A percentile compares a stretch with the other conserved stretches of the same genome.
phyloP scores from a whole-genome alignment of 23 tunicate genomes.

The Ciona savignyi region DNA sequence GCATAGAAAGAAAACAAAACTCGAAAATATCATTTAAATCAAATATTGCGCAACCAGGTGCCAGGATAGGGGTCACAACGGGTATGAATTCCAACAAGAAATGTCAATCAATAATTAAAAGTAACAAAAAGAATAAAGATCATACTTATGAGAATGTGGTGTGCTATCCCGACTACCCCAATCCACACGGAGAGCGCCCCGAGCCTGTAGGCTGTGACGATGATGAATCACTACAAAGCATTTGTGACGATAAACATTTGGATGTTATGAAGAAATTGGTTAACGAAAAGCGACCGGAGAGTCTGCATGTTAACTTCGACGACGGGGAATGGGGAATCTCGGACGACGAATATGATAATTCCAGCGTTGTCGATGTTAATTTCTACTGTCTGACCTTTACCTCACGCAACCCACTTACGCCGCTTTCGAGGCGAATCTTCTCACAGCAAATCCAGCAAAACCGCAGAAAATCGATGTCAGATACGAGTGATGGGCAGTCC shows the following conservation, averaged over 20 bases:
- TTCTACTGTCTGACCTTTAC: slow-evolving; percentile 73
- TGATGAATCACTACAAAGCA: neutral
- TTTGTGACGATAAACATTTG: neutral
- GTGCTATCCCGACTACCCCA: neutral
- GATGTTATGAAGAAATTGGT: neutral
- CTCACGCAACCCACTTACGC: slow-evolving; percentile 61
- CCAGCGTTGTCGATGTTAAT: slow-evolving; percentile 40
- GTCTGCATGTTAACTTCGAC: slow-evolving; percentile 61
- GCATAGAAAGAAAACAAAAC: neutral
- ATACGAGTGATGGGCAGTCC: neutral
- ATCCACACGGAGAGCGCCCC: slow-evolving; percentile 11
- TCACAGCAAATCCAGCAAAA: slow-evolving; percentile 26
- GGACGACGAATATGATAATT: slow-evolving; percentile 12
- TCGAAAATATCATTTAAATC: neutral
- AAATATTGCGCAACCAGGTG: neutral
- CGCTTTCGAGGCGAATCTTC: slow-evolving; percentile 62
- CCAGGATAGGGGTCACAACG: neutral
- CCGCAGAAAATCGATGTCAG: slow-evolving; percentile 3
- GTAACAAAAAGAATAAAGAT: neutral
- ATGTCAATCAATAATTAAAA: neutral
- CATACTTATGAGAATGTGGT: neutral
- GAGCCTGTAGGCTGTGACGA: slow-evolving; percentile 45
- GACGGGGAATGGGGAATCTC: slow-evolving; percentile 24
- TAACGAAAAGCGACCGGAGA: slow-evolving; percentile 28
- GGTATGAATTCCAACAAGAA: neutral